Evolutionary conservation across 2,888 invertebrate genomes (phyloP).

Genomic region (Biston stratarius): DNA sequence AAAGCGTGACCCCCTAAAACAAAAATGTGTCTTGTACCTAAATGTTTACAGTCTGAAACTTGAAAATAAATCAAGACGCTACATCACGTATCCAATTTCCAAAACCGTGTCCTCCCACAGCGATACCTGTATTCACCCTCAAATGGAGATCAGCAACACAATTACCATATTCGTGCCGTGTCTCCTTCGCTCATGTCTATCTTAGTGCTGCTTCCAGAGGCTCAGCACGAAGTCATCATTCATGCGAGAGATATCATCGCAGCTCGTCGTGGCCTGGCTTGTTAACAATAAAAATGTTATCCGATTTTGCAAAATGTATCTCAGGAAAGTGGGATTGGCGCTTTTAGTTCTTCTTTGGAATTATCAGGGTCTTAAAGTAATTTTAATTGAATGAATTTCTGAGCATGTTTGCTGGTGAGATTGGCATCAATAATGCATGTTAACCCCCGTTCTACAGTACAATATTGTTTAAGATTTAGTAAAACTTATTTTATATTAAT

Average conservation of each 20-base stretch:
- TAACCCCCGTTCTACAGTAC: slow-evolving; percentile 16
- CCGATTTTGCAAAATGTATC: slow-evolving; percentile 81
- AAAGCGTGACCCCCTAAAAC: too few species aligned
- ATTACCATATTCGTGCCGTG: slow-evolving; percentile 82
- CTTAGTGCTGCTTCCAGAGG: slow-evolving; percentile 75
- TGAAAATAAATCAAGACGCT: not conserved
- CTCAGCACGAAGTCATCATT: slow-evolving; percentile 86
- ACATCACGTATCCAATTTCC: slow-evolving; percentile 32
- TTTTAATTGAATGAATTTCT: slow-evolving; percentile 45
- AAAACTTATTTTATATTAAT: too few species aligned
- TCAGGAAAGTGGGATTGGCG: slow-evolving; percentile 66
- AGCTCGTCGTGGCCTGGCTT: slow-evolving; percentile 79
- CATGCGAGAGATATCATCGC: slow-evolving; percentile 85
- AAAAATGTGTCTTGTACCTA: not conserved
- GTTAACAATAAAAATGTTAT: slow-evolving; percentile 86
- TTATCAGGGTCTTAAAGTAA: slow-evolving; percentile 35
- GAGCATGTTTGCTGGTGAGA: slow-evolving; percentile 29
- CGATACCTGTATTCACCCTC: slow-evolving; percentile 19
- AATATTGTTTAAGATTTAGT: slow-evolving; percentile 13
- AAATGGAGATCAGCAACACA: slow-evolving; percentile 37
- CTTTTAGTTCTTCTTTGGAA: slow-evolving; percentile 59
- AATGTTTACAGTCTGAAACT: not conserved
- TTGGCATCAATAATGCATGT: slow-evolving; percentile 29
- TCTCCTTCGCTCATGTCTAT: slow-evolving; percentile 74
- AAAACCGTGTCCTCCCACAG: slow-evolving; percentile 23